A percentile compares a stretch with the other conserved stretches of the same genome.
Conservation (phyloP, 2,113 vertebrate genomes). For the Psilopsiagon aurifrons region DNA sequence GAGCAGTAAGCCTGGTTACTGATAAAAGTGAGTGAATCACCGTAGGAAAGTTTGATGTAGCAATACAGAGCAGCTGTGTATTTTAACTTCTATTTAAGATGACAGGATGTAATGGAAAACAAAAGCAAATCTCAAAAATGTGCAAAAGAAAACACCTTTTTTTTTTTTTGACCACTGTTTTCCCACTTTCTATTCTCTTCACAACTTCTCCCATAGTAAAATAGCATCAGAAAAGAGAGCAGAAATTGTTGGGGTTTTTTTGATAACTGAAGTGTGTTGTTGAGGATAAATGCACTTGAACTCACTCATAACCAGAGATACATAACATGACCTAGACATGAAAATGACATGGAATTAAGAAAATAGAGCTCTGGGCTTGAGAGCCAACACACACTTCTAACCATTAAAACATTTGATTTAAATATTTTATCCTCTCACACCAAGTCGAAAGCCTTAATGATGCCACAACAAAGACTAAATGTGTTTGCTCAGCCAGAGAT, state of each 20-base stretch:
- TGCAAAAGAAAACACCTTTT: not conserved
- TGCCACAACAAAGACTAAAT: not conserved
- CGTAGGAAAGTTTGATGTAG: not conserved
- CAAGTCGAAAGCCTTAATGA: not conserved
- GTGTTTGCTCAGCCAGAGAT: not conserved
- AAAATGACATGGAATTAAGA: not conserved
- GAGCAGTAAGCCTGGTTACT: not conserved
- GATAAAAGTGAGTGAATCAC: not conserved
- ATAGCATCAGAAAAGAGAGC: not conserved
- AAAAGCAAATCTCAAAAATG: not conserved
- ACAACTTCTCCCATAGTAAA: not conserved
- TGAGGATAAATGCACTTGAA: not conserved
- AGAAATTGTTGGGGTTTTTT: not conserved
- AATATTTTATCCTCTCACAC: not conserved
- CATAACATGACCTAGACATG: accelerated
- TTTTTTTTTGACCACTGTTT: not conserved
- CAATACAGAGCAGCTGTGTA: not conserved
- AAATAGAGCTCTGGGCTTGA: not conserved
- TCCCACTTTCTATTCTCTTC: not conserved
- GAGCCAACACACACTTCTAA: not conserved
- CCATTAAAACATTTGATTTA: not conserved
- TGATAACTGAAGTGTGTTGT: not conserved
- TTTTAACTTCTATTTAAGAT: not conserved
- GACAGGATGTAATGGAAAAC: not conserved
- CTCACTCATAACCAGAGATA: not conserved